These are phyloP conservation scores for Centropyge bicolor DNA, from an alignment of 2,797 vertebrate species.

Conservation along the genomic window DNA sequence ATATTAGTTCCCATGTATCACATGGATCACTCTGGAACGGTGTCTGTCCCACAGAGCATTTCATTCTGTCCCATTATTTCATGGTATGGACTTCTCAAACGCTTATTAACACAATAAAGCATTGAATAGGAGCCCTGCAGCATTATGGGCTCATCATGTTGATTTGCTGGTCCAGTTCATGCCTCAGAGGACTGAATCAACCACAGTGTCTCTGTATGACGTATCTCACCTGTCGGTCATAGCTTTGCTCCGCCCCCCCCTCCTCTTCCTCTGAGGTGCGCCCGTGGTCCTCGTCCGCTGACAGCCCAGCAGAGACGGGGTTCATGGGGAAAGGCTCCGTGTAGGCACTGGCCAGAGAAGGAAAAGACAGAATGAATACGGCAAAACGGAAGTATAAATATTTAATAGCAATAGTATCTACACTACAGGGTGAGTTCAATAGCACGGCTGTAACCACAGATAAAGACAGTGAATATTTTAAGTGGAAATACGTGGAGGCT, in stretches of 20 bases:
- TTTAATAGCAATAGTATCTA: background rate
- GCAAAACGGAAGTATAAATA: constrained; percentile 30
- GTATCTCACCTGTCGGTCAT: constrained; percentile 88
- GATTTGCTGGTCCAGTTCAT: constrained; percentile 1
- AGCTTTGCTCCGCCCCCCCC: constrained; percentile 81
- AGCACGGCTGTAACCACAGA: constrained; percentile 3
- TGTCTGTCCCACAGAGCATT: background rate
- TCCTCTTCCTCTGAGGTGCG: constrained; percentile 96
- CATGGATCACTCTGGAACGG: background rate
- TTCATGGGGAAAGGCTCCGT: constrained; percentile 95
- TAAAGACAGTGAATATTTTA: background rate
- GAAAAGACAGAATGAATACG: constrained; percentile 26
- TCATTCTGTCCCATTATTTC: background rate
- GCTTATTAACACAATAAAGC: background rate
- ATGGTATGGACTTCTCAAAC: background rate
- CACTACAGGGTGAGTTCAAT: background rate
- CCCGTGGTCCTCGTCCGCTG: constrained; percentile 92
- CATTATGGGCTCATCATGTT: background rate
- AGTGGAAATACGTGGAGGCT: constrained; percentile 12
- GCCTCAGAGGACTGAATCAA: constrained; percentile 5
- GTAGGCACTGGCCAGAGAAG: constrained; percentile 87
- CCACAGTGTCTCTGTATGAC: background rate
- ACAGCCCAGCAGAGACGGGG: constrained; percentile 77
- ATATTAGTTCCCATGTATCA: background rate
- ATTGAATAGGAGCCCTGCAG: background rate